Conservation (phyloP, 2,113 vertebrate genomes). For the Centrocercus urophasianus region DNA sequence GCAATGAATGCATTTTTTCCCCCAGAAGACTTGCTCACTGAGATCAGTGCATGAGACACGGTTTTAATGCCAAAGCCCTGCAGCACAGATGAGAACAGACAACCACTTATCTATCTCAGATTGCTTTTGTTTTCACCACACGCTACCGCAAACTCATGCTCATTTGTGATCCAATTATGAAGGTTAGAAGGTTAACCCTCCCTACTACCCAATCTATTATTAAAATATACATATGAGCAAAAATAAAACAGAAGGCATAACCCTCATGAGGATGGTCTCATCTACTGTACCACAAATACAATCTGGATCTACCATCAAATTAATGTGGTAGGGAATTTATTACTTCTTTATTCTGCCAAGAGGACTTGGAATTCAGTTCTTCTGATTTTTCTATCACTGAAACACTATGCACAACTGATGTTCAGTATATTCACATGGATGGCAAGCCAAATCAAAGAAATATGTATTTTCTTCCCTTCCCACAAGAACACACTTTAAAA, state of each 20-base stretch:
- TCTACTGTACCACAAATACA: neutral
- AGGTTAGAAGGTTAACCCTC: neutral
- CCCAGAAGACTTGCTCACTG: neutral
- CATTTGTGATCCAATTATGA: neutral
- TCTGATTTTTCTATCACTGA: neutral
- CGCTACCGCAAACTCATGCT: neutral
- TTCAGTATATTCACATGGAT: neutral
- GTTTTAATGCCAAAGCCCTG: neutral
- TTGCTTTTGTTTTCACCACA: neutral
- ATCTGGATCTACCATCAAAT: neutral
- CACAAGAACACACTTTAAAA: neutral
- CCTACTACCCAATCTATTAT: neutral
- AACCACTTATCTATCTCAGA: neutral
- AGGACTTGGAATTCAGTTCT: too few species aligned
- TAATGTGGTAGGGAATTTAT: neutral
- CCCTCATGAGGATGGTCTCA: neutral
- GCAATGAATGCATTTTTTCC: neutral
- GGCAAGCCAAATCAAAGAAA: neutral
- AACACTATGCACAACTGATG: fast-evolving
- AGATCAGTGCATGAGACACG: neutral
- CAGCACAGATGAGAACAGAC: neutral
- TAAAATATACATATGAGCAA: neutral
- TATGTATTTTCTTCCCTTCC: neutral
- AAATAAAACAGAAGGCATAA: neutral
- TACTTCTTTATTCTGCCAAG: neutral